Conservation (phyloP, 92 coral and sea anemone genomes). For the Epizoanthus illoricatus region DNA sequence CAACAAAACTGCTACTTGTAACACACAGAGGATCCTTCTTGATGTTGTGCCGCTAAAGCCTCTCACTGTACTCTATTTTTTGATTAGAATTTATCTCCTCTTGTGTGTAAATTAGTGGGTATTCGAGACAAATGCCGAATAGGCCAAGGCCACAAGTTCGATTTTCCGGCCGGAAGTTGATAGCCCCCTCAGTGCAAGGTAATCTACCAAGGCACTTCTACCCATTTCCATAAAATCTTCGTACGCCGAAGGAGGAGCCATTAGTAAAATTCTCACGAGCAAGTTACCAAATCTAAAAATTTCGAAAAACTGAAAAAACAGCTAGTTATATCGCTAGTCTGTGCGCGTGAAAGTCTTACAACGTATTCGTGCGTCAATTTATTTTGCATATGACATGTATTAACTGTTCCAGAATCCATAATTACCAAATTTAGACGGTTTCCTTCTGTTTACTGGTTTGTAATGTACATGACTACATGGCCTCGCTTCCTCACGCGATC, state of each 20-base stretch:
- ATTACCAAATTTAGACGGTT: too few relatives aligned
- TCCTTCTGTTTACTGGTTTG: too few relatives aligned
- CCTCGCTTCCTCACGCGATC: too few relatives aligned
- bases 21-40: slow-evolving; percentile 36
- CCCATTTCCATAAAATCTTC: slow-evolving; percentile 43
- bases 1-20: neutral
- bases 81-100: slow-evolving; percentile 40
- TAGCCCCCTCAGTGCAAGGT: slow-evolving; percentile 43
- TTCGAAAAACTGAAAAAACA: too few relatives aligned
- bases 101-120: slow-evolving; percentile 26
- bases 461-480: too few relatives aligned
- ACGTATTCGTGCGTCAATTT: too few relatives aligned
- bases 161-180: slow-evolving; percentile 33
- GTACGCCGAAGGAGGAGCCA: slow-evolving; percentile 41
- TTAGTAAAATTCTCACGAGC: neutral
- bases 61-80: slow-evolving; percentile 24
- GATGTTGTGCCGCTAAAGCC: slow-evolving; percentile 33
- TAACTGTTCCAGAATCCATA: too few relatives aligned
- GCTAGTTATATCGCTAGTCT: too few relatives aligned
- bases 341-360: too few relatives aligned
- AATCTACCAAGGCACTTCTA: slow-evolving; percentile 31
- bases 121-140: slow-evolving; percentile 33
- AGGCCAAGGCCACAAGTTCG: slow-evolving; percentile 41
- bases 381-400: too few relatives aligned
- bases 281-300: too few relatives aligned